Conservation (phyloP, 1,140 invertebrate species). For the Meloidogyne hapla region DNA sequence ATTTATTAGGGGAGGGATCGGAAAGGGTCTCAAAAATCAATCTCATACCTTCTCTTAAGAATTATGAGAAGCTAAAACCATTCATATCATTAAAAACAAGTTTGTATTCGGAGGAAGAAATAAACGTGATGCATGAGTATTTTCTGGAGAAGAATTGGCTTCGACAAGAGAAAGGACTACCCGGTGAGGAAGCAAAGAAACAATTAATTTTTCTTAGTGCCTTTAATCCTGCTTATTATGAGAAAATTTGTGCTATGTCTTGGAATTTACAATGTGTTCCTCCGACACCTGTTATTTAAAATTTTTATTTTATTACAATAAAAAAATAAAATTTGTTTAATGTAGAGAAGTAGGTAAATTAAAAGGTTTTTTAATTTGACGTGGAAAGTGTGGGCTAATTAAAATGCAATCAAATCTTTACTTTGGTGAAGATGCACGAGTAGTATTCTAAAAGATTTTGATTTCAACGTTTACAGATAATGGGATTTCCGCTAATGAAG, state of each 20-base stretch:
- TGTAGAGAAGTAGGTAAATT: too few relatives aligned
- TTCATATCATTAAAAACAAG: slow-evolving; percentile 61
- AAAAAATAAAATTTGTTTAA: too few relatives aligned
- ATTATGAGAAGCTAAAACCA: slow-evolving; percentile 55
- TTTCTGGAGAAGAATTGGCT: slow-evolving; percentile 60
- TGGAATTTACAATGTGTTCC: slow-evolving; percentile 31
- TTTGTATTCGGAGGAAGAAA: slow-evolving; percentile 50
- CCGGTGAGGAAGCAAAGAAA: slow-evolving; percentile 47
- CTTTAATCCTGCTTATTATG: slow-evolving; percentile 59
- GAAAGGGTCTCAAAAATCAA: slow-evolving; percentile 33
- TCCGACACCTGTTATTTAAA: neutral
- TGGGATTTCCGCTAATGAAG: too few relatives aligned
- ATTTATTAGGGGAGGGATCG: neutral
- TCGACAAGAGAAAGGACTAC: slow-evolving; percentile 44
- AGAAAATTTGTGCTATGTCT: slow-evolving; percentile 58
- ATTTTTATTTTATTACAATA: too few relatives aligned
- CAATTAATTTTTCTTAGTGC: slow-evolving; percentile 57
- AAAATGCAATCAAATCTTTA: too few relatives aligned
- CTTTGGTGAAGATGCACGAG: neutral
- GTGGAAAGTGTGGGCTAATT: too few relatives aligned
- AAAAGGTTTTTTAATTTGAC: too few relatives aligned
- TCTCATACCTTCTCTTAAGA: slow-evolving; percentile 41
- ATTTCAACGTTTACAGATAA: too few relatives aligned
- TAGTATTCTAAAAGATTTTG: neutral
- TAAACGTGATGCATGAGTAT: slow-evolving; percentile 54